Base-by-base conservation (phyloP, 2,797 vertebrate genomes). In the Sorex maritimensis region DNA sequence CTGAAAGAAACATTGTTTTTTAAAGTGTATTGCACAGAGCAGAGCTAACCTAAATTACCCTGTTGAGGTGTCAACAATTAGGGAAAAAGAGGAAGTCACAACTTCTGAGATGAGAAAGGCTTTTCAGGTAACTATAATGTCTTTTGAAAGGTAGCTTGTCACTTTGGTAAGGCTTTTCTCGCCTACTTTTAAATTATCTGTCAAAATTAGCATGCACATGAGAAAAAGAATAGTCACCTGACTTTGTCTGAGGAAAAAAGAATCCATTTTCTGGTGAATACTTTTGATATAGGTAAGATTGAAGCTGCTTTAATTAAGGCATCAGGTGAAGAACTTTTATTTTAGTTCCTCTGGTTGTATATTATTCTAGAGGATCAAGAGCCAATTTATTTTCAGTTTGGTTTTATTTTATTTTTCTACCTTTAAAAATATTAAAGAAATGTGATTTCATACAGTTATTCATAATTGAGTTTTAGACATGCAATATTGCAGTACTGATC, bases 101-200 rank as follows among this genome's bases (percentile, higher is more conserved):
- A 65, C 74, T 90, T 90, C 58, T 84, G 91, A 95, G 93, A 92
- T 58, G 86, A 93, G 23, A 88, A 80, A 68, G 77, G 28, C 80
- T 79, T 94, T 94, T 90, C 46, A 86, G 80, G 26, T 81, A 85
- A 68, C 75, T 80, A 6, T 3, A 46, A 73, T 68, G 30, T 96
- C 28, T 93, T 89, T 93, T 77, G 68, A 94, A 96, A 95, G 28
- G 26, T 78, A 95, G 74, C 23, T 93, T 95, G 72, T 94, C 95
- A 84, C 55, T 92, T 95, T 86, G 79, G 68, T 75, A 96, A 93
- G 73, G 74, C 91, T 96, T 97, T 97, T n/a, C 92, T 80, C 90
- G 2, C 71, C 21, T 72, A 34, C 74, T 94, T 68, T 91, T 91
- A 96, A 94, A 95, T 90, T 95, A 3, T 87, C 95, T 96, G 86